phyloP scores from a whole-genome alignment of 2,797 vertebrate species.

The Enteromius paludinosus region DNA sequence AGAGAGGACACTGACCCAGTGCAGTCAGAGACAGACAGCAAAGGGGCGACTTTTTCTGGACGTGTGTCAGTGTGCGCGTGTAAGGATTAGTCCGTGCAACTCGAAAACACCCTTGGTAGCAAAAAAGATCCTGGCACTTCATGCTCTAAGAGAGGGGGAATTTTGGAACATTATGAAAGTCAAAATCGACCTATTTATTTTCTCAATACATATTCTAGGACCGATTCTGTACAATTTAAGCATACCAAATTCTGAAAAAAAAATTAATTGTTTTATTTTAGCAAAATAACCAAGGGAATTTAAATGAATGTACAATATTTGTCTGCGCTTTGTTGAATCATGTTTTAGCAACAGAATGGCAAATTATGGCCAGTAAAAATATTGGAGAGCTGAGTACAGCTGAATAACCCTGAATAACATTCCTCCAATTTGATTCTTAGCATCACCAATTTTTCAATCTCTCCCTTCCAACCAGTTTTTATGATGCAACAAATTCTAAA shows the following conservation, averaged over 20 bases:
- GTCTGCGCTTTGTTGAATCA: background rate
- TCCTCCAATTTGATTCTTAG: background rate
- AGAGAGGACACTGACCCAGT: constrained; percentile 46
- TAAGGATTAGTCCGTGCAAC: constrained; percentile 40
- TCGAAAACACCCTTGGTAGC: constrained; percentile 43
- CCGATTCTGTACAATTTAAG: background rate
- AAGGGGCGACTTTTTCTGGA: constrained; percentile 23
- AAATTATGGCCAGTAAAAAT: background rate
- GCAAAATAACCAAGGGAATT: background rate
- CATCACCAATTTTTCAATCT: background rate
- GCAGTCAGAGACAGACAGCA: constrained; percentile 39
- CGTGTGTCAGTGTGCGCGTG: background rate
- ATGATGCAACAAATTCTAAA: background rate
- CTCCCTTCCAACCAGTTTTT: background rate
- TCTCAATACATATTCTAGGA: background rate
- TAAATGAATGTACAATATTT: background rate
- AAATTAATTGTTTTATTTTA: background rate
- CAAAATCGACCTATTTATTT: background rate
- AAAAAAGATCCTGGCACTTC: background rate
- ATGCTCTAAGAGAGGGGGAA: background rate
- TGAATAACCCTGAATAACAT: background rate
- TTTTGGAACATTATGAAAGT: background rate
- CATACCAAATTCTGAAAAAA: background rate
- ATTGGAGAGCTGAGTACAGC: background rate
- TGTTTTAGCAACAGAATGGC: background rate